These are phyloP conservation scores for Corbicula japonica DNA, from an alignment of 2,888 invertebrate genomes.

Conservation along the genomic window DNA sequence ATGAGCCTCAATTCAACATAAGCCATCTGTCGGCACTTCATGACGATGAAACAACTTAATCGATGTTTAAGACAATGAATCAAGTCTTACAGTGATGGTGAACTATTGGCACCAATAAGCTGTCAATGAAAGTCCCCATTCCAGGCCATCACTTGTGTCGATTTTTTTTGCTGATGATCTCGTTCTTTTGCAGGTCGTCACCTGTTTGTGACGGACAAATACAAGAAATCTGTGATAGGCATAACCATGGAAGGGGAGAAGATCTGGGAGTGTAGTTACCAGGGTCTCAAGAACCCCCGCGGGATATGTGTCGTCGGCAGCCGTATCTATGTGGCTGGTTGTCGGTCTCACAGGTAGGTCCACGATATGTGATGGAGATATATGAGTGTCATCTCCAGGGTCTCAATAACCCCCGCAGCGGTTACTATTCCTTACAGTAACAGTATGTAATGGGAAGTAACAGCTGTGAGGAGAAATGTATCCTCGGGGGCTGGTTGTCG, in stretches of 20 bases:
- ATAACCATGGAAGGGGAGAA: conserved; percentile 68
- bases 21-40: too few relatives aligned
- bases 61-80: too few relatives aligned
- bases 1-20: too few relatives aligned
- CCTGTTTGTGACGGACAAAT: conserved; percentile 67
- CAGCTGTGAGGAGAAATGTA: too few relatives aligned
- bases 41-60: too few relatives aligned
- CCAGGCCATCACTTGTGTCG: too few relatives aligned
- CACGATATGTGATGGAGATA: not conserved
- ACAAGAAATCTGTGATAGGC: conserved; percentile 66
- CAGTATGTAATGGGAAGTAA: too few relatives aligned
- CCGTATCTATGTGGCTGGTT: conserved; percentile 68
- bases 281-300: conserved; percentile 67
- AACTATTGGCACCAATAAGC: too few relatives aligned
- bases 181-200: conserved; percentile 52
- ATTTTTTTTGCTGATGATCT: not conserved
- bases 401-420: not conserved
- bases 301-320: conserved; percentile 66
- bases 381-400: too few relatives aligned
- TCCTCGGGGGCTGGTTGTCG: conserved; percentile 68
- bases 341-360: conserved; percentile 60
- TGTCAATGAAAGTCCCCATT: too few relatives aligned
- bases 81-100: too few relatives aligned
- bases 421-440: too few relatives aligned
- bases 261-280: conserved; percentile 66